These are phyloP conservation scores for Lycophotia porphyrea DNA, from an alignment of 2,888 invertebrate species.

Conservation along the genomic window DNA sequence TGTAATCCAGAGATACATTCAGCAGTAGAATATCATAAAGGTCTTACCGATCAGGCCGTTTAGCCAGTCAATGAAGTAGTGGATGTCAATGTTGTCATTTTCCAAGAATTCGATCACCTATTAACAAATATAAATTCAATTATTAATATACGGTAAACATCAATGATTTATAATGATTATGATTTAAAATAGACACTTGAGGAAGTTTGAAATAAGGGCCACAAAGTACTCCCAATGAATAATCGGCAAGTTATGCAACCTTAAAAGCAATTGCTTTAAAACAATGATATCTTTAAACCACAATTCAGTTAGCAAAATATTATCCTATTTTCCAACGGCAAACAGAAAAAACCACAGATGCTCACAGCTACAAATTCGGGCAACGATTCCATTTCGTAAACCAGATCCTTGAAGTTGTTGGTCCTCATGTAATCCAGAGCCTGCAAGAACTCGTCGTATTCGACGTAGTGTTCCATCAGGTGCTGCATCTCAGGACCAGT, in stretches of 20 bases:
- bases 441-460: conserved; percentile 77
- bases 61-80: conserved; percentile 79
- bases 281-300: background rate
- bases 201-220: background rate
- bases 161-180: background rate
- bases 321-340: background rate
- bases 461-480: conserved; percentile 72
- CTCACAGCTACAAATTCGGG: conserved; percentile 83
- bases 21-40: background rate
- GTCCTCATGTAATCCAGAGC: conserved; percentile 74
- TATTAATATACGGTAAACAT: background rate
- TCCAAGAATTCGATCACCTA: conserved; percentile 84
- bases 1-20: background rate
- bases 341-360: conserved; percentile 26
- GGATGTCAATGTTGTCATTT: conserved; percentile 82
- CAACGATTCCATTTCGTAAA: conserved; percentile 81
- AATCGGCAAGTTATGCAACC: background rate
- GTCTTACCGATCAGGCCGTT: conserved; percentile 79
- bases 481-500: conserved; percentile 68
- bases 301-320: background rate
- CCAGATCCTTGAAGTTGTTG: conserved; percentile 76
- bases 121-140: background rate
- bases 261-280: background rate
- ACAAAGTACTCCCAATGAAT: background rate
- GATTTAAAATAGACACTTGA: background rate